A percentile compares a stretch with the other conserved stretches of the same genome.
phyloP scores from a whole-genome alignment of 1,140 invertebrate genomes.

The Cherax destructor region DNA sequence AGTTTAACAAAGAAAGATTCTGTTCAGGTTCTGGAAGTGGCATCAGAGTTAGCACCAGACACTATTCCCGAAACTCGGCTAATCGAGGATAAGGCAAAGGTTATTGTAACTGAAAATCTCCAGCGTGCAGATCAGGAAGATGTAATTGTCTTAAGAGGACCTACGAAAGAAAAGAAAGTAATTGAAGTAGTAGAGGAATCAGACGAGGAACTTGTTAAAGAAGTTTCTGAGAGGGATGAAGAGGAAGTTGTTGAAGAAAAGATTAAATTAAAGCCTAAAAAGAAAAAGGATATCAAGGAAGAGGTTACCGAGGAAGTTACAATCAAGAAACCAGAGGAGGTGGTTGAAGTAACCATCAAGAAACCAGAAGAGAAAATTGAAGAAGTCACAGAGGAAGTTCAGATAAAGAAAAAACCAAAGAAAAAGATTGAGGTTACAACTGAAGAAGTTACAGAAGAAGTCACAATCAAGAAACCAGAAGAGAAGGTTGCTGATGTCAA shows the following conservation, averaged over 20 bases:
- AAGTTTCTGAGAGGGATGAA: constrained; percentile 13
- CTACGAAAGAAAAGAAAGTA: constrained; percentile 66
- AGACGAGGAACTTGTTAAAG: constrained; percentile 35
- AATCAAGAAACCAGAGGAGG: constrained; percentile 68
- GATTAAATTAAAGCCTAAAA: constrained; percentile 32
- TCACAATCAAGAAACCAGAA: constrained; percentile 11
- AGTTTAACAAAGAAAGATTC: constrained; percentile 77
- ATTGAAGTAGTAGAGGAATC: constrained; percentile 61
- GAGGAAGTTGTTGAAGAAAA: constrained; percentile 28
- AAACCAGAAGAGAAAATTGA: constrained; percentile 1
- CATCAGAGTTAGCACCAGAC: constrained; percentile 77
- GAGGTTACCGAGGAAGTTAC: constrained; percentile 45
- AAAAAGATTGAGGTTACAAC: constrained; percentile 18
- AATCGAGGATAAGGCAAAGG: constrained; percentile 54
- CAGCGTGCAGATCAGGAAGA: constrained; percentile 61
- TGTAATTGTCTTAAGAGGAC: constrained; percentile 58
- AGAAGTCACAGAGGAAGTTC: constrained; percentile 23
- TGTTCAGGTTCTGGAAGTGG: constrained; percentile 77
- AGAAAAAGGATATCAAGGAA: constrained; percentile 71
- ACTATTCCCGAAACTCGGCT: constrained; percentile 75
- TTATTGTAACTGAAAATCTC: constrained; percentile 51
- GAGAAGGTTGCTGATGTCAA: neutral
- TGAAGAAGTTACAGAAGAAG: constrained; percentile 32
- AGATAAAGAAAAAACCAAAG: constrained; percentile 64
- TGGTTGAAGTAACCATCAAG: constrained; percentile 73